phyloP scores from a whole-genome alignment of 2,888 invertebrate species.

The Tholera decimalis region DNA sequence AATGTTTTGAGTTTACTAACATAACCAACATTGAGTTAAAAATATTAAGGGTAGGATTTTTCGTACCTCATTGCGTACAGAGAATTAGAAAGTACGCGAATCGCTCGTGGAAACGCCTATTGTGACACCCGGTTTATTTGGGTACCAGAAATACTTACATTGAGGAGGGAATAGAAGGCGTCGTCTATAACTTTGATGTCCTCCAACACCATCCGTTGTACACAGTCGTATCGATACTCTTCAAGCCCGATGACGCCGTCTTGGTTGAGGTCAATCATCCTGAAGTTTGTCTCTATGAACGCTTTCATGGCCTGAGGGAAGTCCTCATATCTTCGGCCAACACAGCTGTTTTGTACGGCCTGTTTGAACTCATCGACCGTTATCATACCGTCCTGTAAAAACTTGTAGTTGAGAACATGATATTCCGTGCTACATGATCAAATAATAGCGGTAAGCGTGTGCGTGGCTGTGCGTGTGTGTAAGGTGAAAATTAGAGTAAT shows the following conservation, averaged over 20 bases:
- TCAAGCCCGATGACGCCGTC: slow-evolving; percentile 95
- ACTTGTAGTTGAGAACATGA: slow-evolving; percentile 52
- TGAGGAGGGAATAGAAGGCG: slow-evolving; percentile 94
- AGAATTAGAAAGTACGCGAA: no score
- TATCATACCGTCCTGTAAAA: slow-evolving; percentile 94
- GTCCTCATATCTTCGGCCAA: slow-evolving; percentile 94
- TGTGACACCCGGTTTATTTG: not conserved
- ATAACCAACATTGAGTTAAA: no score
- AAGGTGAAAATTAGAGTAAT: slow-evolving; percentile 59
- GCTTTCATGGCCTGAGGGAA: slow-evolving; percentile 97
- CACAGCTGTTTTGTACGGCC: slow-evolving; percentile 95
- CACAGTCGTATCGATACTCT: slow-evolving; percentile 96
- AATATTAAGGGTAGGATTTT: no score
- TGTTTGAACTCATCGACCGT: slow-evolving; percentile 95
- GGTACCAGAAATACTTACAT: slow-evolving; percentile 90
- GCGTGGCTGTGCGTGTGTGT: slow-evolving; percentile 72
- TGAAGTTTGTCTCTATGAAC: slow-evolving; percentile 96
- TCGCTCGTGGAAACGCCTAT: no score
- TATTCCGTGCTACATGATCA: slow-evolving; percentile 35
- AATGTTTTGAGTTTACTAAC: no score
- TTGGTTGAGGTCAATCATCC: slow-evolving; percentile 95
- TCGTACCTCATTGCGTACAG: not conserved
- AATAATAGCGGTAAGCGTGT: slow-evolving; percentile 75
- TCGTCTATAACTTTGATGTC: slow-evolving; percentile 95
- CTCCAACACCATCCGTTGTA: slow-evolving; percentile 95